These are phyloP conservation scores for Dunckerocampus dactyliophorus DNA, from an alignment of 2,113 vertebrate species.

Conservation along the genomic window DNA sequence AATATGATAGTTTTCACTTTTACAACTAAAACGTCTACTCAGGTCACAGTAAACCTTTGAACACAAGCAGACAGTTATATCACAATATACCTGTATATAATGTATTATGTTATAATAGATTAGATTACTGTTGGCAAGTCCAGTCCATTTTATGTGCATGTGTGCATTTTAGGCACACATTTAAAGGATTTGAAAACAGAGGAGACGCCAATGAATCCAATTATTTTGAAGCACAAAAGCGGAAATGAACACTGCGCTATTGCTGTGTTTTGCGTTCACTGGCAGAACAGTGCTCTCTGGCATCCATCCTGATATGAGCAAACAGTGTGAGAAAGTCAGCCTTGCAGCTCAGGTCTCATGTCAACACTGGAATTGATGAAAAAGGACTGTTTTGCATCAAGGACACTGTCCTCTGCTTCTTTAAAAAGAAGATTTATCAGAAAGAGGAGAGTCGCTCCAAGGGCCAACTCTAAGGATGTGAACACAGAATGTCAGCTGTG, in stretches of 20 bases:
- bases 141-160: too few species aligned
- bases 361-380: constrained; percentile 67
- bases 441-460: constrained; percentile 47
- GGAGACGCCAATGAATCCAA: background rate
- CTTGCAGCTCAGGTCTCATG: constrained; percentile 43
- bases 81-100: too few species aligned
- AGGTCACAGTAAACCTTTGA: too few species aligned
- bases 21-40: too few species aligned
- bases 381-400: constrained; percentile 62
- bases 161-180: background rate
- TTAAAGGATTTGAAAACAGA: background rate
- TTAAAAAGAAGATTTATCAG: constrained; percentile 59
- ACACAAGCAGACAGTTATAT: too few species aligned
- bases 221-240: constrained; percentile 25
- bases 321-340: background rate
- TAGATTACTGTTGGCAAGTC: too few species aligned
- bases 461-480: constrained; percentile 10
- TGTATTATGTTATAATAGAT: too few species aligned
- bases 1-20: too few species aligned
- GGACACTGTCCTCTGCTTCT: constrained; percentile 63
- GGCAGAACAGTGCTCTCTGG: too few species aligned
- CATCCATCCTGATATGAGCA: background rate
- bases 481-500: constrained; percentile 51
- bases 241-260: constrained; percentile 1
- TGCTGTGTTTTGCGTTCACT: background rate